These are phyloP conservation scores for Anguilla marmorata DNA, from an alignment of 2,797 vertebrate species.

Conservation along the genomic window DNA sequence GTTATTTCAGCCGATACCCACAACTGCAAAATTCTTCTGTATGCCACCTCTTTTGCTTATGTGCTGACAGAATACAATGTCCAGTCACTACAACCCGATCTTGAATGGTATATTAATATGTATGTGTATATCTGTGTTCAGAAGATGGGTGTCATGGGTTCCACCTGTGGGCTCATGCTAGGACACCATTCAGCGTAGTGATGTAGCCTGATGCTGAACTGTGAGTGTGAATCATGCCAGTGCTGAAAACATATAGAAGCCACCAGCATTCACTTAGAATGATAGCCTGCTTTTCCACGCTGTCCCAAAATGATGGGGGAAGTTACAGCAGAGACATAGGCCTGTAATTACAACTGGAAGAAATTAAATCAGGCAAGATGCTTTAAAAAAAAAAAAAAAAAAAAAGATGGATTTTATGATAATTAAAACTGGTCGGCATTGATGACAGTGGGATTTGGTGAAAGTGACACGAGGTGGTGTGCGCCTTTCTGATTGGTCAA, in stretches of 20 bases:
- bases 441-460: background rate
- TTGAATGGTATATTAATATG: background rate
- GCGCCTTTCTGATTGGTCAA: background rate
- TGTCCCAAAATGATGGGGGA: too few relatives aligned
- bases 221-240: too few relatives aligned
- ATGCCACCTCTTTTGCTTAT: background rate
- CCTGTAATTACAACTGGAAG: background rate
- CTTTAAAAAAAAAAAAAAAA: too few relatives aligned
- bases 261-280: background rate
- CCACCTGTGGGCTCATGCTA: too few relatives aligned
- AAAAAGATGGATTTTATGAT: background rate
- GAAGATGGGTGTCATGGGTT: too few relatives aligned
- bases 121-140: background rate
- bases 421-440: background rate
- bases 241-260: too few relatives aligned
- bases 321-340: background rate
- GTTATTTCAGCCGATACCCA: background rate
- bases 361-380: background rate
- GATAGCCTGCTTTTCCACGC: background rate
- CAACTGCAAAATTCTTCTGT: background rate
- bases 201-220: too few relatives aligned
- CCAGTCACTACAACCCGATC: background rate
- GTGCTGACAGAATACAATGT: background rate
- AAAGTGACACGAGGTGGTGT: background rate
- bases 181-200: too few relatives aligned